These are phyloP conservation scores for Octodonta nipae DNA, from an alignment of 2,888 invertebrate species.

Conservation along the genomic window DNA sequence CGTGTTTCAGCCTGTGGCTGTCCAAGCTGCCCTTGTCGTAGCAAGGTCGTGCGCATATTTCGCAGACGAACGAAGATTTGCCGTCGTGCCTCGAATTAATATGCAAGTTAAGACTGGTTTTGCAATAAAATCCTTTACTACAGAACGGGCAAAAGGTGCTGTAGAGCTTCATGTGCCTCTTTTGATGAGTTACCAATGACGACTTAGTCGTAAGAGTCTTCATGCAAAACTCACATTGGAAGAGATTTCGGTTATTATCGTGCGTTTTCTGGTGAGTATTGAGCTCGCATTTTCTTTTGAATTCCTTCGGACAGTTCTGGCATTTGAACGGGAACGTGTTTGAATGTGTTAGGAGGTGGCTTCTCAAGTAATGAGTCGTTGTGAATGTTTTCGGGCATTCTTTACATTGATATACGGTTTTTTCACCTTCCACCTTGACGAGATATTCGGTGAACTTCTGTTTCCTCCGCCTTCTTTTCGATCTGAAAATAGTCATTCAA, in stretches of 20 bases:
- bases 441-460: conserved; percentile 7
- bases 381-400: conserved; percentile 44
- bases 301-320: conserved; percentile 11
- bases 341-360: conserved; percentile 11
- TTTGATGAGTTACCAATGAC: conserved; percentile 15
- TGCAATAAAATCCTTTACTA: conserved; percentile 19
- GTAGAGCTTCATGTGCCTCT: conserved; percentile 25
- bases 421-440: conserved; percentile 27
- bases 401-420: conserved; percentile 39
- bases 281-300: conserved; percentile 14
- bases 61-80: conserved; percentile 19
- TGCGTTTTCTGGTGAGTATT: conserved; percentile 12
- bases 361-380: conserved; percentile 36
- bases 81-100: conserved; percentile 20
- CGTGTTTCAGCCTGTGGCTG: conserved; percentile 19
- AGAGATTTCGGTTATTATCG: conserved; percentile 15
- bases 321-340: conserved; percentile 9
- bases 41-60: conserved; percentile 21
- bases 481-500: too few species aligned
- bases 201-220: conserved; percentile 36
- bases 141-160: conserved; percentile 20
- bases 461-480: too few species aligned
- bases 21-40: conserved; percentile 19
- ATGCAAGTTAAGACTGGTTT: conserved; percentile 14
- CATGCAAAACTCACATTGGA: conserved; percentile 41